A percentile compares a stretch with the other conserved stretches of the same genome.
Conservation (phyloP, 2,113 vertebrate genomes). For the Dicaeum eximium region DNA sequence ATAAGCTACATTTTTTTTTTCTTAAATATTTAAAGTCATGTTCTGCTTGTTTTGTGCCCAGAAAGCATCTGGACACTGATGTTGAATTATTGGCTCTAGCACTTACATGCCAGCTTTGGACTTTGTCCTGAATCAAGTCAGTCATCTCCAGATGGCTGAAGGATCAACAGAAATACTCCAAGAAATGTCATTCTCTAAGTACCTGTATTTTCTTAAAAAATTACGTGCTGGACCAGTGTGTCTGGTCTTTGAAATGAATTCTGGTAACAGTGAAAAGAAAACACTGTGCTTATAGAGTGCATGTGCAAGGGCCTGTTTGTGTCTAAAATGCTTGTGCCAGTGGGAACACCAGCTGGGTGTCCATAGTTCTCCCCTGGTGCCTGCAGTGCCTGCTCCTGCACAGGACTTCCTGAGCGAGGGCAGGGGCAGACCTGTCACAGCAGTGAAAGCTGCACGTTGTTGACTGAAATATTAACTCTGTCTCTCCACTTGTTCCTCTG, state of each 20-base stretch:
- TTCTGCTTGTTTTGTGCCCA: background rate
- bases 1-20: background rate
- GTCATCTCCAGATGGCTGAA: background rate
- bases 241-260: background rate
- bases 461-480: background rate
- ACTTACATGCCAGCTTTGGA: background rate
- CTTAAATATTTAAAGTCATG: background rate
- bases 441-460: rapidly evolving
- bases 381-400: background rate
- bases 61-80: background rate
- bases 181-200: background rate
- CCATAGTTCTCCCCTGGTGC: rapidly evolving
- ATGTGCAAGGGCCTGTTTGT: background rate
- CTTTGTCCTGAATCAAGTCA: background rate
- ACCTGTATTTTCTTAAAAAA: background rate
- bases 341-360: background rate
- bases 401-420: background rate
- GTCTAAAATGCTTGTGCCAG: background rate
- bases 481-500: background rate
- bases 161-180: background rate
- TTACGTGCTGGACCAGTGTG: background rate
- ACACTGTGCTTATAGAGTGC: background rate
- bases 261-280: background rate
- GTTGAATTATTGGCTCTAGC: background rate
- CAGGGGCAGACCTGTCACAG: background rate